Percentiles rank a stretch among this genome's conserved stretches.
phyloP scores from a whole-genome alignment of 2,888 invertebrate species.

The Philonicus albiceps region DNA sequence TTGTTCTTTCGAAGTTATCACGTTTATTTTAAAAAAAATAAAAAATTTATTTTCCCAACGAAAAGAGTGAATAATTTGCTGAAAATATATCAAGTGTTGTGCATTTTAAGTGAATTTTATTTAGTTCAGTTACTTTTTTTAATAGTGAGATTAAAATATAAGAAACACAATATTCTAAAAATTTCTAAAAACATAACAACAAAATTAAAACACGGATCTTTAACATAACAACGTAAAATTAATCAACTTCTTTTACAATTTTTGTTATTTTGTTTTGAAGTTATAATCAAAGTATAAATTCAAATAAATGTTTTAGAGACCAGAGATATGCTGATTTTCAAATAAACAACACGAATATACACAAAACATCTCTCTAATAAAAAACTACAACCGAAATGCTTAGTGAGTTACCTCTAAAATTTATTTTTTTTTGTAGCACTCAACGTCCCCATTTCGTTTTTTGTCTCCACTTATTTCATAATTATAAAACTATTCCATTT shows the following conservation, averaged over 20 bases:
- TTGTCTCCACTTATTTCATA: neutral
- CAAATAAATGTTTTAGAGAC: neutral
- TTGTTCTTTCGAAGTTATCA: neutral
- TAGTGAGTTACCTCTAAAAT: neutral
- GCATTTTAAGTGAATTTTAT: neutral
- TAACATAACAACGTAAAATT: neutral
- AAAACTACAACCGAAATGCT: neutral
- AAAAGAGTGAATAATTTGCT: slow-evolving; percentile 7
- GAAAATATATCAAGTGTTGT: neutral
- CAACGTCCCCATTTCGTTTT: neutral
- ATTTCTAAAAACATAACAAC: neutral
- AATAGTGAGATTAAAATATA: neutral
- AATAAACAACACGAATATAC: neutral
- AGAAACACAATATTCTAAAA: neutral
- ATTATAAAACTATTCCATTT: neutral
- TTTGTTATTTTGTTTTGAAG: neutral
- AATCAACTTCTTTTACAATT: neutral
- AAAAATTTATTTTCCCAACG: neutral
- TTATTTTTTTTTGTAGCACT: neutral
- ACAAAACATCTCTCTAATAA: neutral
- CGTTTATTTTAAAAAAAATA: neutral
- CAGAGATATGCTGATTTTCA: neutral
- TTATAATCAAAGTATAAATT: neutral
- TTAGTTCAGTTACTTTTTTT: neutral
- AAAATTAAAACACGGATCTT: neutral